Evolutionary conservation across 2,113 vertebrate species (phyloP).

Genomic region (Heterotilapia buettikoferi): DNA sequence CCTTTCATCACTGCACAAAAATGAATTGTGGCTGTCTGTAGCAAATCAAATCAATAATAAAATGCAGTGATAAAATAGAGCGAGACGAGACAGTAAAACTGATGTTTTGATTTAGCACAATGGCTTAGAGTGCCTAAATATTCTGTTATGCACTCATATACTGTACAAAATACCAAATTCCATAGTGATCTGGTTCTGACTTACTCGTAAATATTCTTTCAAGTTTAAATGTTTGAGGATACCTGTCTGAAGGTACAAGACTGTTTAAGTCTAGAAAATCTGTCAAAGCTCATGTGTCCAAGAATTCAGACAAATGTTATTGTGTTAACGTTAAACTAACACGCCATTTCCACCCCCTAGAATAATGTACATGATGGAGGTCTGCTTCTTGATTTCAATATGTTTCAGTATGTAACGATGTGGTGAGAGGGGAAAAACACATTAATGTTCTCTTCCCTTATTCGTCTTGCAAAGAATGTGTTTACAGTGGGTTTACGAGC

Average conservation of each 20-base stretch:
- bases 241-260: not conserved
- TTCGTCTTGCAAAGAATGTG: conserved; percentile 33
- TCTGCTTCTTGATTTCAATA: conserved; percentile 12
- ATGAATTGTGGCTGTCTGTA: not conserved
- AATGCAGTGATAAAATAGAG: not conserved
- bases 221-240: not conserved
- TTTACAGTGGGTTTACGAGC: conserved; percentile 61
- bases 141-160: not conserved
- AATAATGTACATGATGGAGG: conserved; percentile 7
- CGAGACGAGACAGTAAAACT: not conserved
- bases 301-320: not conserved
- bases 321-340: not conserved
- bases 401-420: conserved; percentile 33
- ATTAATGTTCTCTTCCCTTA: conserved; percentile 30
- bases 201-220: not conserved
- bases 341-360: not conserved
- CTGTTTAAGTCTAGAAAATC: not conserved
- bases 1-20: not conserved
- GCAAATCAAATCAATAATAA: not conserved
- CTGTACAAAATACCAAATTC: not conserved
- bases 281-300: not conserved
- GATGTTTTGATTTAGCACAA: not conserved
- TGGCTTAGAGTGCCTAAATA: not conserved
- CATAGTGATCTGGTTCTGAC: not conserved
- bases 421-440: conserved; percentile 14